Conservation (phyloP, 2,113 vertebrate species). For the Nycticorax nycticorax region DNA sequence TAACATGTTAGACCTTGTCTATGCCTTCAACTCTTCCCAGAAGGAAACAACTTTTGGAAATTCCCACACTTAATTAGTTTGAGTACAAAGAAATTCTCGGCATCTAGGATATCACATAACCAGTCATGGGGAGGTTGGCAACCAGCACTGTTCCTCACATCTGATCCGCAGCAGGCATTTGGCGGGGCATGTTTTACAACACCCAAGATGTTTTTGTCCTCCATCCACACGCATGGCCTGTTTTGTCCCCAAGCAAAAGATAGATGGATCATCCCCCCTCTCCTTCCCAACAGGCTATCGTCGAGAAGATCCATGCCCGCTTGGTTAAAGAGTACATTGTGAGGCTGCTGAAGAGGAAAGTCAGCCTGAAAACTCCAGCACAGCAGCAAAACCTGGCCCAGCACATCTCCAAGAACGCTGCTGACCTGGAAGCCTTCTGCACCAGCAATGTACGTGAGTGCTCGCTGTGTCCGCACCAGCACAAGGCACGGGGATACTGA, state of each 20-base stretch:
- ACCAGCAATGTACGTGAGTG: conserved; percentile 69
- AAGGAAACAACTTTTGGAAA: conserved; percentile 29
- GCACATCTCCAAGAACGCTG: conserved; percentile 67
- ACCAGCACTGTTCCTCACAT: neutral
- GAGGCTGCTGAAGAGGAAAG: conserved; percentile 79
- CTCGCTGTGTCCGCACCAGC: fast-evolving
- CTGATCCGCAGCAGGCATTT: neutral
- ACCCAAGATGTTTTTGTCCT: neutral
- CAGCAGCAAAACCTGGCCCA: conserved; percentile 77
- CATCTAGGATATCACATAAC: neutral
- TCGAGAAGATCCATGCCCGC: conserved; percentile 59
- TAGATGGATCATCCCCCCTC: neutral
- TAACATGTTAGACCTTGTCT: neutral
- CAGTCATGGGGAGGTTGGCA: neutral
- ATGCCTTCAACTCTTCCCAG: neutral
- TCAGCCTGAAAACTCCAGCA: conserved; percentile 68
- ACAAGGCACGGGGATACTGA: neutral
- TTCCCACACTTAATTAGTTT: neutral
- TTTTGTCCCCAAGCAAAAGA: neutral
- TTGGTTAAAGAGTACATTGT: conserved; percentile 81
- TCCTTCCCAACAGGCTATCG: conserved; percentile 69
- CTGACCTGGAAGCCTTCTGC: conserved; percentile 76
- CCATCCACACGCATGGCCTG: neutral
- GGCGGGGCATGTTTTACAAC: neutral
- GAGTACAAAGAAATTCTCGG: neutral